These are phyloP conservation scores for Zoanthus sociatus DNA, from an alignment of 92 coral and sea anemone genomes.

Conservation along the genomic window DNA sequence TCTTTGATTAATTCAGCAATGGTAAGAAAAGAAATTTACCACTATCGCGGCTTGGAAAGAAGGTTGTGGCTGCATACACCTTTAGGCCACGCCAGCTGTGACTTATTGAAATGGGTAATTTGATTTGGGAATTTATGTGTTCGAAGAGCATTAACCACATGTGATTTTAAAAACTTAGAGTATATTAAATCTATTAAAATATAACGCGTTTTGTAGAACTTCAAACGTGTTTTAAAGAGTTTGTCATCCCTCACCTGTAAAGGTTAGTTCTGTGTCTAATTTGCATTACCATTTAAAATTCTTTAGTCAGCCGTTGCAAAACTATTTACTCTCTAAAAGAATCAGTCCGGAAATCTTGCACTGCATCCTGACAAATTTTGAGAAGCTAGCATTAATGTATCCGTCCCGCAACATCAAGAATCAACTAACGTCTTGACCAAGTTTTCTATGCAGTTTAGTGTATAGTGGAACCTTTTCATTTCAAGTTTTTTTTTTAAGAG, in stretches of 20 bases:
- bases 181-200: neutral
- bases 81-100: constrained; percentile 8
- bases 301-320: neutral
- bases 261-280: too few relatives aligned
- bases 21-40: neutral
- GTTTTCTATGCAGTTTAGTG: neutral
- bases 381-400: neutral
- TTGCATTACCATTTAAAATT: neutral
- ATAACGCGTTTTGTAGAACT: neutral
- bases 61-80: constrained; percentile 28
- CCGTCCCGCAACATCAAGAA: neutral
- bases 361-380: neutral
- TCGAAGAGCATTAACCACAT: constrained; percentile 13
- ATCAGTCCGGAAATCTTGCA: neutral
- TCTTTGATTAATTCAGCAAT: constrained; percentile 29
- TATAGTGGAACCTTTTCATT: neutral
- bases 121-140: neutral
- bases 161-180: neutral
- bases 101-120: neutral
- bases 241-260: neutral
- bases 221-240: constrained; percentile 1
- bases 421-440: neutral
- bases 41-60: constrained; percentile 2
- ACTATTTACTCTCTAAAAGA: neutral
- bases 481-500: neutral